Evolutionary conservation across 2,113 vertebrate species (phyloP), one percentile per base, ranked within the genome.

Genomic region (Columbina picui): DNA sequence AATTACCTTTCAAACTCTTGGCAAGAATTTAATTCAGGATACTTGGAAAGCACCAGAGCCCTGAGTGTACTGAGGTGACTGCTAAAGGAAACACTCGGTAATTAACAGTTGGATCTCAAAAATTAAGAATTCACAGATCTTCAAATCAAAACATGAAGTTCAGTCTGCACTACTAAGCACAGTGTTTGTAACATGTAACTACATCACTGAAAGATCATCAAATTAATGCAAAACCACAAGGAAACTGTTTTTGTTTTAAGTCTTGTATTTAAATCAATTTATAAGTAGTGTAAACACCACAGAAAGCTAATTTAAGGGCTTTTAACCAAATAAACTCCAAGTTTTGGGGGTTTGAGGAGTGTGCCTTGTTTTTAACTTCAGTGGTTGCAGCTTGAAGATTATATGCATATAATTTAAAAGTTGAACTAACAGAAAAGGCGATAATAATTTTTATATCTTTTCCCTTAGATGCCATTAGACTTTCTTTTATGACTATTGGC

Each of bases 1-100:
- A 93, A 89, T 41, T 69, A 29, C 69, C 61, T 89, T 94, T 82
- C 77, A 91, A 79, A 84, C 55, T 83, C 43, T 41, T 61, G 87
- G 76, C 73, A 81, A 84, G 65, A 78, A 69, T 67, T 86, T 84
- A 12, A 30, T 83, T 76, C 22, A 20, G 43, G 25, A 53, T 55
- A 49, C 17, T 21, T 29, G 30, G 20, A 90, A 77, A 84, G 23
- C 21, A 81, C 74, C 47, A 68, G 69, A 84, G 61, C 10, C 56
- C 6, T 60, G 7, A 76, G 14, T 21, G 27, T 43, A 57, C 52
- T 6, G 26, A 81, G 56, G 39, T 81, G 71, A 84, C 65, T 91
- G 39, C 17, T 90, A 67, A 53, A 92, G 49, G 39, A 95, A 92
- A 71, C 16, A 38, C 21, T 34, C 57, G 36, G 26, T 56, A 90